Evolutionary conservation across 2,797 vertebrate species (phyloP).

Genomic region (Coregonus sp.): DNA sequence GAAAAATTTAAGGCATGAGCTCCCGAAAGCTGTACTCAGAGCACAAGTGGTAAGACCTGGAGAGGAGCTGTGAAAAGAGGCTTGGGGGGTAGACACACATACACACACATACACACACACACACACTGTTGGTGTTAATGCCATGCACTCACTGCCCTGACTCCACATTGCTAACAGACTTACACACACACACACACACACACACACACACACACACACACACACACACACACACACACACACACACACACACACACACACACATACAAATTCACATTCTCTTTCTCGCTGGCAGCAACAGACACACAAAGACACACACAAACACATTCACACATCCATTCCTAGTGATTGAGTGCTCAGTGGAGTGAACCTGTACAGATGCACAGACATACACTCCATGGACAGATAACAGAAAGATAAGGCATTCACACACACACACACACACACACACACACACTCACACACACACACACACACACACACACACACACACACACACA

Average conservation of each 20-base stretch:
- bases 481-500: constrained; percentile 4
- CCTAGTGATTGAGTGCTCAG: constrained; percentile 36
- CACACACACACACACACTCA: constrained; percentile 16
- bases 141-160: constrained; percentile 38
- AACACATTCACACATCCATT: constrained; percentile 16
- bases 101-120: constrained; percentile 26
- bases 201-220: constrained; percentile 8
- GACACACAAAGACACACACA: not conserved
- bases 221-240: not conserved
- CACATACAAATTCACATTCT: not conserved
- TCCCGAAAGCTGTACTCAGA: constrained; percentile 68
- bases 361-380: constrained; percentile 54
- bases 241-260: too few species aligned
- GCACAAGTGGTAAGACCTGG: constrained; percentile 55
- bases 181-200: constrained; percentile 43
- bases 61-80: constrained; percentile 49
- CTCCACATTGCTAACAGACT: constrained; percentile 38
- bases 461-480: constrained; percentile 26
- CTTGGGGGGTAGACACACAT: constrained; percentile 4
- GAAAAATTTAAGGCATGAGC: constrained; percentile 86
- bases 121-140: constrained; percentile 40
- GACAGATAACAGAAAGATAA: constrained; percentile 35
- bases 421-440: constrained; percentile 40
- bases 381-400: constrained; percentile 7
- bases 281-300: constrained; percentile 10